Conservation (phyloP, 2,797 vertebrate genomes). For the Brotogeris chrysoptera region DNA sequence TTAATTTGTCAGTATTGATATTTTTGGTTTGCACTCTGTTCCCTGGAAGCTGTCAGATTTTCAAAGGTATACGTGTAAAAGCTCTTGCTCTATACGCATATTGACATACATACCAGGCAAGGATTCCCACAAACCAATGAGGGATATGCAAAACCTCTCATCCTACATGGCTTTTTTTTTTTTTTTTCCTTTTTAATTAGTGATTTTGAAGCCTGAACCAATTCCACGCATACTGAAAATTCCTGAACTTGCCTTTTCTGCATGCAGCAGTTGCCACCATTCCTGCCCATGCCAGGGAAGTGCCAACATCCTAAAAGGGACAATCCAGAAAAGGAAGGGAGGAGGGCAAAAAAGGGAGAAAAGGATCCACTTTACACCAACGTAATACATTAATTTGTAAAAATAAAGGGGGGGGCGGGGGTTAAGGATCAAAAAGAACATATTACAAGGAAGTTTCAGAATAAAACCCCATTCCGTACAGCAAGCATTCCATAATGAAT, state of each 20-base stretch:
- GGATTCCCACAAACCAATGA: neutral
- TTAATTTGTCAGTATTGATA: neutral
- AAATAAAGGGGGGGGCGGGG: neutral
- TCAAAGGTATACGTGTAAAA: neutral
- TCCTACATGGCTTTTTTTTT: neutral
- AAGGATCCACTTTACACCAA: neutral
- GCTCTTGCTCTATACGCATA: neutral
- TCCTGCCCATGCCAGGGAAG: neutral
- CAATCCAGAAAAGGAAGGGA: neutral
- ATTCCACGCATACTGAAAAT: neutral
- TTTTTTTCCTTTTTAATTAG: neutral
- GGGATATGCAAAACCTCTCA: neutral
- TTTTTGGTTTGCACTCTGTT: neutral
- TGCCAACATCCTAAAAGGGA: neutral
- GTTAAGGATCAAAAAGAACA: neutral
- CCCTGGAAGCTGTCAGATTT: neutral
- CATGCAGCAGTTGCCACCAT: neutral
- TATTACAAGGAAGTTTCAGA: neutral
- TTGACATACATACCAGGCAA: neutral
- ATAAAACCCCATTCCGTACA: neutral
- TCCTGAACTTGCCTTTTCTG: neutral
- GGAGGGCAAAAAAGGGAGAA: neutral
- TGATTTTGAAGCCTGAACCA: neutral
- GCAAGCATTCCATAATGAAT: neutral
- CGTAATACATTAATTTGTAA: neutral